Evolutionary conservation across 2,888 invertebrate species (phyloP).

Genomic region (Trichacis sp.): DNA sequence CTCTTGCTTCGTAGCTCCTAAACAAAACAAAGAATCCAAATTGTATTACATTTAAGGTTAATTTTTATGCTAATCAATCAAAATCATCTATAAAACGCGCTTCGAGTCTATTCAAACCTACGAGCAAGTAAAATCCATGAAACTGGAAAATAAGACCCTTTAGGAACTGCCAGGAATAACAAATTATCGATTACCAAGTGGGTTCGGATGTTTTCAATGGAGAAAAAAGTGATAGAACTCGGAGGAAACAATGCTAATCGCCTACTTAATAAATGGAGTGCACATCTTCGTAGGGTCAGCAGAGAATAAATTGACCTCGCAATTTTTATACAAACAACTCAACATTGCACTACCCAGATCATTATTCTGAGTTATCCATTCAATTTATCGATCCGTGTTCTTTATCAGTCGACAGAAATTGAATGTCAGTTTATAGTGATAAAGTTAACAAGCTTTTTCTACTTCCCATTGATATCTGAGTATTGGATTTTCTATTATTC

Average conservation of each 20-base stretch:
- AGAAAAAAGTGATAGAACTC: constrained; percentile 8
- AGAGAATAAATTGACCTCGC: constrained; percentile 55
- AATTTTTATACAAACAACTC: constrained; percentile 35
- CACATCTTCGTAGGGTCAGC: constrained; percentile 54
- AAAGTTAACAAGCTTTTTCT: constrained; percentile 16
- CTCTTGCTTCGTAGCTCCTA: constrained; percentile 95
- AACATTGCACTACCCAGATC: neutral
- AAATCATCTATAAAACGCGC: neutral
- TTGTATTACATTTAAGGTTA: too few species aligned
- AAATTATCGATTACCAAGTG: neutral
- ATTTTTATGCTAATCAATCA: too few species aligned
- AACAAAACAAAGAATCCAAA: constrained; percentile 49
- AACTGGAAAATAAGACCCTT: neutral
- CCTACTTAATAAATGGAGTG: constrained; percentile 60
- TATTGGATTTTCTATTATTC: constrained; percentile 18
- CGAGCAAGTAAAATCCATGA: neutral
- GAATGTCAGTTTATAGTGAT: too few species aligned
- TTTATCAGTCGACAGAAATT: too few species aligned
- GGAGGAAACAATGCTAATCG: constrained; percentile 43
- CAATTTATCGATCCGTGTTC: too few species aligned
- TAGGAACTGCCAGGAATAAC: constrained; percentile 1
- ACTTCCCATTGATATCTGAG: constrained; percentile 4
- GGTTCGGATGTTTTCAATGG: neutral
- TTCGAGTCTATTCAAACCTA: neutral
- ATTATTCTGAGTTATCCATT: neutral